These are phyloP conservation scores for Chondrosia reniformis DNA, from an alignment of 37 sponge, comb jelly and placozoan species.

Conservation along the genomic window DNA sequence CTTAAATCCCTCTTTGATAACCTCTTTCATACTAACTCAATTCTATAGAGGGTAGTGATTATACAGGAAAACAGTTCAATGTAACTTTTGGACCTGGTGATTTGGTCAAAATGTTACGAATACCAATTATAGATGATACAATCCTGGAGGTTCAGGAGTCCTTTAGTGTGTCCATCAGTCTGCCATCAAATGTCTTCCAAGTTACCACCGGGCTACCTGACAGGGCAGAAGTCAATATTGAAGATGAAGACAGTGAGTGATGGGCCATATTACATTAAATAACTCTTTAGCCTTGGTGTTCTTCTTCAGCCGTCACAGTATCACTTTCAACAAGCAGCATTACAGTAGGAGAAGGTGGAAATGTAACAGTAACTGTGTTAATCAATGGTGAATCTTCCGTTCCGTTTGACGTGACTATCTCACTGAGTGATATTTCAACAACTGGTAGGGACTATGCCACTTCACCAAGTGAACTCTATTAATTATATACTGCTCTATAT, in stretches of 20 bases:
- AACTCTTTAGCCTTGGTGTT: no score
- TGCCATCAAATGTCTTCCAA: neutral
- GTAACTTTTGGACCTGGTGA: neutral
- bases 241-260: neutral
- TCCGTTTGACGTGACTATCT: neutral
- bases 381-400: neutral
- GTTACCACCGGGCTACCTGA: neutral
- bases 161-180: neutral
- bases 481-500: no score
- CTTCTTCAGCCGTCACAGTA: neutral
- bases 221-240: neutral
- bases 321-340: neutral
- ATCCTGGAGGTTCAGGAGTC: neutral
- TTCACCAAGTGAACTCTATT: no score
- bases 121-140: neutral
- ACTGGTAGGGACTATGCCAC: neutral
- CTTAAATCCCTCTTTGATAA: no score
- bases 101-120: neutral
- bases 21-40: no score
- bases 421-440: neutral
- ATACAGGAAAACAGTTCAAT: no score
- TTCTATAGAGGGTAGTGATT: neutral
- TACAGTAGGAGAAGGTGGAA: neutral
- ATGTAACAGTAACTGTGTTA: neutral
- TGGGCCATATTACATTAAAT: no score